Base-by-base conservation (phyloP, 1,140 invertebrate genomes). In the Calliphora vicina region DNA sequence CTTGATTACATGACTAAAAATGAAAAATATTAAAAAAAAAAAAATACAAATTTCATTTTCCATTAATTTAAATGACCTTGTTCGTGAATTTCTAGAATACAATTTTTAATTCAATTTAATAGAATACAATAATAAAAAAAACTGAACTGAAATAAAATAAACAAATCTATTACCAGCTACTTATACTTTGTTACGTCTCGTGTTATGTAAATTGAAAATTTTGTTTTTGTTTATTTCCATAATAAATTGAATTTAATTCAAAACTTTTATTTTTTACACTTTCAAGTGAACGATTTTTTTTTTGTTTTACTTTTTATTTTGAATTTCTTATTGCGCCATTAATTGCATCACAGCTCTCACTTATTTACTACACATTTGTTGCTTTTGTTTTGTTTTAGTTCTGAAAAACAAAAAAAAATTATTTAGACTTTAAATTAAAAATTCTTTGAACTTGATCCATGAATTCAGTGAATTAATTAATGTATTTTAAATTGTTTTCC, bases 61-160 rank as follows among this genome's bases (percentile, higher is more conserved):
- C 73, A 67, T 67, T 67, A 67, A 67, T 67, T 67, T 23, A 67
- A 12, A 23, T 67, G 61, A 67, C 61, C 61, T 67, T 67, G 61
- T 67, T 67, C 61, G 1, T 67, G 61, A 67, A 67, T 45, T 78
- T 45, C 42, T 25, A 25, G 25, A 43, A 74, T 35, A 35, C 26
- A 35, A n/a, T 74, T 74, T 74, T n/a, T 29, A 74, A 35, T 74
- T 74, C 15, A 74, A 35, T 74, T 35, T 35, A 35, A 74, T 27
- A 26, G 20, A 73, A 73, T 74, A 35, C 27, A 12, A 35, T 35
- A 35, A 35, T 10, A 35, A 10, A 2, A 1, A 10, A 35, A 29
- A 74, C 26, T 74, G 25, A 73, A 43, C 12, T 43, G 5, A 43
- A 43, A 43, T 43, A 50, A 50, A 50, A 50, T 17, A 50, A 35